A percentile compares a stretch with the other conserved stretches of the same genome.
phyloP scores from a whole-genome alignment of 2,113 vertebrate species.

The Prolemur simus region DNA sequence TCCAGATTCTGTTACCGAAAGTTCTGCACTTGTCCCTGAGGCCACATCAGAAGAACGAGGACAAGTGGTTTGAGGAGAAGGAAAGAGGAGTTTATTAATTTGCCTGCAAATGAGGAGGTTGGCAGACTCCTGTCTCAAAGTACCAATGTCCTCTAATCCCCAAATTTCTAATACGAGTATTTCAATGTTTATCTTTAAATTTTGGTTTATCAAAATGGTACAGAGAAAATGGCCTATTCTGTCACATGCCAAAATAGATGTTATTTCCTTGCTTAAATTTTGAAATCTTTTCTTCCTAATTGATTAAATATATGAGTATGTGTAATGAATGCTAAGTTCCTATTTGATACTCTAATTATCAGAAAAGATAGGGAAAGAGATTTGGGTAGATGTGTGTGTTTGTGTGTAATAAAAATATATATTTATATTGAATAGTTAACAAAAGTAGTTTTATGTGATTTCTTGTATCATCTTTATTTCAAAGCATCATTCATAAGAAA shows the following conservation, averaged over 20 bases:
- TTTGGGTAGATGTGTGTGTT: background rate
- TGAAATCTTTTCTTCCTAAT: conserved; percentile 12
- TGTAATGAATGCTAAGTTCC: background rate
- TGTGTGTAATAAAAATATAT: background rate
- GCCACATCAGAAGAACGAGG: no score
- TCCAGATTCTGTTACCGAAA: no score
- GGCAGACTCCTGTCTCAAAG: no score
- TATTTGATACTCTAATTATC: background rate
- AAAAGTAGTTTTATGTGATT: background rate
- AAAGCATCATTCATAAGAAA: background rate
- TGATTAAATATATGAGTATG: background rate
- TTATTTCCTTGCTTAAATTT: conserved; percentile 6
- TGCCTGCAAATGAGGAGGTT: no score
- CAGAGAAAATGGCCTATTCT: background rate
- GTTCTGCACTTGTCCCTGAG: no score
- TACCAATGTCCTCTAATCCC: background rate
- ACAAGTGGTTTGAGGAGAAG: no score
- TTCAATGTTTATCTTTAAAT: conserved; percentile 1
- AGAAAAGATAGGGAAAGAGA: background rate
- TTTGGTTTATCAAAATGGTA: conserved; percentile 12
- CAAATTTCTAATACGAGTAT: background rate
- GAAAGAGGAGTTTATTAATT: no score
- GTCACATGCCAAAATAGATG: background rate
- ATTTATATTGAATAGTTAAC: background rate
- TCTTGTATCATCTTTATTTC: background rate